Evolutionary conservation across 1,140 invertebrate species (phyloP), one percentile per base, ranked within the genome.

Genomic region (Zaprionus capensis): DNA sequence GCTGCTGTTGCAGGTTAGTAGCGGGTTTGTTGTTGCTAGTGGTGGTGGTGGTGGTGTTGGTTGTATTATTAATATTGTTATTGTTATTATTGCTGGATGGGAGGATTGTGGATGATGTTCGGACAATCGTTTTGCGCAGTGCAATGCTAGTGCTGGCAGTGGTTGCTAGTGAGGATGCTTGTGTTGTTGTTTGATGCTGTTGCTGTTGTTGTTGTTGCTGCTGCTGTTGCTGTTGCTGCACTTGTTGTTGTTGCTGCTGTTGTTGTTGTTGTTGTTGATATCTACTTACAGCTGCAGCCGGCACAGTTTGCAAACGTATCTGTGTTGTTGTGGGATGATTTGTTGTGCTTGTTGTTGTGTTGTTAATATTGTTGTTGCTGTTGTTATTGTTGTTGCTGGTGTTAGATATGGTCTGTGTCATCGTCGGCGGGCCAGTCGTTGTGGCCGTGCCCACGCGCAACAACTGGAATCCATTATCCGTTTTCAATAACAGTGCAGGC

Each of bases 401-500:
- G 62, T 88, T 83, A 67, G 84, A 90, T 81, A 93, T 90, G 53
- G 91, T 91, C 78, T 92, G 91, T 91, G 91, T 92, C 70, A 90
- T 78, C 57, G 93, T 85, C 88, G 94, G 94, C 76, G 94, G 94
- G 41, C 93, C 93, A 79, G 94, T 94, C 41, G 94, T 93, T 76
- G 95, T 94, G 72, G 96, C 94, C 55, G 96, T 96, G 71, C 97
- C 96, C 78, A 98, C 97, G 93, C 97, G 95, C 76, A 99, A 94
- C 83, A 99, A 94, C 93, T 99, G 97, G 93, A 96, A 97, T 78
- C 98, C 98, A 95, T 97, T 98, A 94, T 99, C 98, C 91, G 98
- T 98, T 94, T 98, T 98, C 88, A 99, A 94, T 80, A 98, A 94
- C 86, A 98, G 94, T 94, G 97, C 96, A 78, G 92, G 87, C 93